Base-by-base conservation (phyloP, 2,888 invertebrate species). In the Ophion slaviceki region DNA sequence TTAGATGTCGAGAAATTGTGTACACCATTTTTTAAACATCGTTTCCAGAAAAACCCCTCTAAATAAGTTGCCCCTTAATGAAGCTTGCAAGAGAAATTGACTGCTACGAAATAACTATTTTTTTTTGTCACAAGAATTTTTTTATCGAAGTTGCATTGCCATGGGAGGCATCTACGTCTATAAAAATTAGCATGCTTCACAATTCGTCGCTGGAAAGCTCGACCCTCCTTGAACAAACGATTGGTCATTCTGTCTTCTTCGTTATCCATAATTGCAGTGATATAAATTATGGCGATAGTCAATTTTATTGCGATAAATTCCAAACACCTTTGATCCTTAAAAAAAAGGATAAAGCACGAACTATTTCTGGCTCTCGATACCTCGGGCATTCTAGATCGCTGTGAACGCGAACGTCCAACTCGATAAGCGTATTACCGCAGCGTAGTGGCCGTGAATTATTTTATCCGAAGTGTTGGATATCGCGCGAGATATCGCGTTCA, bases 401-500 rank as follows among this genome's bases (percentile, higher is more conserved):
- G 17, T 17, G n/a, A 11, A 59, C 59, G 17, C 36, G 62, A 71
- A 64, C 32, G 53, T 71, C 4, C 14, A 45, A 40, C 66, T 62
- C 75, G 70, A 36, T 67, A 75, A 45, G 67, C 59, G 71, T 45
- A 74, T 83, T 64, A 61, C 77, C 61, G 57, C 74, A 77, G 57
- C 76, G 17, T 32, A 40, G 57, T 74, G 82, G 83, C 77, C 80
- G 80, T 86, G 82, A 83, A 83, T 83, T 77, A 83, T 86, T 72
- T 72, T 80, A 86, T 83, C 70, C 80, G 36, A 81, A 76, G 72
- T 74, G 77, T 82, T 71, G 75, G 59, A 68, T 82, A 74, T 78
- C 72, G 68, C 68, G 74, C 47, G 45, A 80, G 74, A 80, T 86
- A 86, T 86, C 83, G 77, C 74, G 74, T 86, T 86, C 83, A 86